Conservation (phyloP, 2,797 vertebrate genomes). For the Manis crassicaudata region DNA sequence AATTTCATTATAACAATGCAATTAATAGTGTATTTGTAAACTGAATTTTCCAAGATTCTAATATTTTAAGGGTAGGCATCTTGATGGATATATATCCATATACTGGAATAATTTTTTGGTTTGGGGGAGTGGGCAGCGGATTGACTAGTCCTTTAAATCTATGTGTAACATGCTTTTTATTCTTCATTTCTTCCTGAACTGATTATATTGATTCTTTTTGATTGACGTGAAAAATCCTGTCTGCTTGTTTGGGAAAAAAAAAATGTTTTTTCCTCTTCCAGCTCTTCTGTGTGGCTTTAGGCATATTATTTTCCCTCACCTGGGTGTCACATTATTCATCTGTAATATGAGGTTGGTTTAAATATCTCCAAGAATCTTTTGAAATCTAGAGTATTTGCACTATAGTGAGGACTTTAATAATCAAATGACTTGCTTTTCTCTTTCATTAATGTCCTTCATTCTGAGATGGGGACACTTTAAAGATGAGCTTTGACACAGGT, state of each 20-base stretch:
- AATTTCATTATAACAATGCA: slow-evolving; percentile 69
- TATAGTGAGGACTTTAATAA: slow-evolving; percentile 55
- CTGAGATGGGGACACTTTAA: slow-evolving; percentile 36
- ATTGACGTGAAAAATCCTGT: slow-evolving; percentile 68
- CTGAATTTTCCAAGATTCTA: slow-evolving; percentile 68
- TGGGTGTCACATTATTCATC: not conserved
- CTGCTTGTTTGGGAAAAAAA: slow-evolving; percentile 65
- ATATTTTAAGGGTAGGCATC: slow-evolving; percentile 65
- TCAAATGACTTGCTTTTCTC: slow-evolving; percentile 37
- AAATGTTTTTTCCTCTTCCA: slow-evolving; percentile 6
- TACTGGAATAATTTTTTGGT: slow-evolving; percentile 14
- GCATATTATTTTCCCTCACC: not conserved
- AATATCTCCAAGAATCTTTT: not conserved
- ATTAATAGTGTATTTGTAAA: slow-evolving; percentile 75
- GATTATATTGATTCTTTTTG: slow-evolving; percentile 70
- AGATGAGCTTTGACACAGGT: not conserved
- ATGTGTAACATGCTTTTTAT: slow-evolving; percentile 50
- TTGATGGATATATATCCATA: slow-evolving; percentile 40
- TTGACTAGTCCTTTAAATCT: slow-evolving; percentile 53
- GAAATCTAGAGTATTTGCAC: slow-evolving; percentile 1
- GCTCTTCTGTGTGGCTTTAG: slow-evolving; percentile 62
- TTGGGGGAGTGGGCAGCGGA: not conserved
- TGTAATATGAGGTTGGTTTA: slow-evolving; percentile 35
- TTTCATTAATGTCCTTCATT: slow-evolving; percentile 25
- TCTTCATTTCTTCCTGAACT: slow-evolving; percentile 64